Evolutionary conservation across 2,888 invertebrate genomes (phyloP).

Genomic region (Gandaritis pyraliata): DNA sequence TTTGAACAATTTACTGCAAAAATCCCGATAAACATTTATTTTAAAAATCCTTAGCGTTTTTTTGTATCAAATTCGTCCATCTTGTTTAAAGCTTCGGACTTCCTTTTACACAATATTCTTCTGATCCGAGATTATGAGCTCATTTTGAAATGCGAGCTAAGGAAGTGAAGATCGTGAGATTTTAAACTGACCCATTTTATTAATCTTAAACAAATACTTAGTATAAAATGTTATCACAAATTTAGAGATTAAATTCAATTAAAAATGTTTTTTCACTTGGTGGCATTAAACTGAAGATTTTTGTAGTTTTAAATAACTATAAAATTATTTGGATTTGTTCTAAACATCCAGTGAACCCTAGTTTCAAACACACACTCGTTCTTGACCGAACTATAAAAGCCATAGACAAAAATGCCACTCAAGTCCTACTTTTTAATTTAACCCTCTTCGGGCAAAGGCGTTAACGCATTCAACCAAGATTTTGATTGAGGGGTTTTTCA

Average conservation of each 20-base stretch:
- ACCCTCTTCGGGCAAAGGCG: slow-evolving; percentile 36
- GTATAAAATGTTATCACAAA: not conserved
- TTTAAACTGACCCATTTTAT: slow-evolving; percentile 1
- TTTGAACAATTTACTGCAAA: slow-evolving; percentile 16
- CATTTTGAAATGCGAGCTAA: slow-evolving; percentile 23
- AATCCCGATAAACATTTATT: slow-evolving; percentile 13
- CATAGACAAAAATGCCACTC: slow-evolving; percentile 37
- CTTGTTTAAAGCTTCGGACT: slow-evolving; percentile 23
- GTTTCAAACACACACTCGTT: slow-evolving; percentile 3
- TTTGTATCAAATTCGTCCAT: slow-evolving; percentile 32
- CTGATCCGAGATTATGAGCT: slow-evolving; percentile 28
- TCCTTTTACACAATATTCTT: slow-evolving; percentile 26
- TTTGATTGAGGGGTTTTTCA: slow-evolving; percentile 29
- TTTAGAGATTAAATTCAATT: too few relatives aligned
- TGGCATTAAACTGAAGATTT: too few relatives aligned
- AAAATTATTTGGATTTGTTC: not conserved
- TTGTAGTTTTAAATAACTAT: not conserved
- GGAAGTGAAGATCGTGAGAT: slow-evolving; percentile 1
- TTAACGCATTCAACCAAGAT: slow-evolving; percentile 36
- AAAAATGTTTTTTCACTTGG: too few relatives aligned
- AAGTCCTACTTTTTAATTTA: slow-evolving; percentile 36
- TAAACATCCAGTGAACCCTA: slow-evolving; percentile 21
- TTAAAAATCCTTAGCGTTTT: slow-evolving; percentile 7
- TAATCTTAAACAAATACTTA: not conserved
- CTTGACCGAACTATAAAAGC: slow-evolving; percentile 36